Evolutionary conservation across 2,797 vertebrate genomes (phyloP).

Genomic region (Siniperca undulata): DNA sequence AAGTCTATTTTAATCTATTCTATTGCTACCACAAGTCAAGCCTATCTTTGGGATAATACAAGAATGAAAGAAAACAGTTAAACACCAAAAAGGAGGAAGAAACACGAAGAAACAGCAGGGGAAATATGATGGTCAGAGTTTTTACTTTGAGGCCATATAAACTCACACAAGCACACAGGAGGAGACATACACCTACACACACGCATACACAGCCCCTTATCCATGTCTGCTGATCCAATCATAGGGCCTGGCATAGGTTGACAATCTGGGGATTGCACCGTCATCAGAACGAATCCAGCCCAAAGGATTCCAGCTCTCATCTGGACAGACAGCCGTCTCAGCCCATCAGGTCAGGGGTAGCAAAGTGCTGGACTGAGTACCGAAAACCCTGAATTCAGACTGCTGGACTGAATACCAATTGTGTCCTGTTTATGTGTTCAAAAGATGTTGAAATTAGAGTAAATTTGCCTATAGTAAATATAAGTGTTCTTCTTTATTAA

Average conservation of each 20-base stretch:
- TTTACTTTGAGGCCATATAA: constrained; percentile 41
- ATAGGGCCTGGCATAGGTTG: constrained; percentile 32
- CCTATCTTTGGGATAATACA: not conserved
- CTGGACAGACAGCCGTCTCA: constrained; percentile 57
- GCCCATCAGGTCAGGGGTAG: constrained; percentile 60
- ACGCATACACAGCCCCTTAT: constrained; percentile 18
- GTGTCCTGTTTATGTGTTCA: not conserved
- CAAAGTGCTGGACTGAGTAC: constrained; percentile 44
- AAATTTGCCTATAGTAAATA: not conserved
- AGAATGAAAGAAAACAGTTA: constrained; percentile 15
- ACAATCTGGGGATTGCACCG: constrained; percentile 52
- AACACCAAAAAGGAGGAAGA: constrained; percentile 20
- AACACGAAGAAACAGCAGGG: constrained; percentile 4
- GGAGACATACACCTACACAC: constrained; percentile 4
- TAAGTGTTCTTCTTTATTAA: too few relatives aligned
- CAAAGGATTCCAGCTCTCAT: constrained; percentile 58
- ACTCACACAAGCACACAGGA: not conserved
- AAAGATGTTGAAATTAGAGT: not conserved
- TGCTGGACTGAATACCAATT: constrained; percentile 50
- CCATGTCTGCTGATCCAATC: constrained; percentile 46
- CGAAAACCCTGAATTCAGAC: constrained; percentile 31
- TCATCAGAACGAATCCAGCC: constrained; percentile 63
- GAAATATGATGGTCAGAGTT: constrained; percentile 38
- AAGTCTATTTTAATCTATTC: not conserved
- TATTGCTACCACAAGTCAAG: not conserved